Evolutionary conservation across 2,888 invertebrate genomes (phyloP).

Genomic region (Spodoptera exigua): DNA sequence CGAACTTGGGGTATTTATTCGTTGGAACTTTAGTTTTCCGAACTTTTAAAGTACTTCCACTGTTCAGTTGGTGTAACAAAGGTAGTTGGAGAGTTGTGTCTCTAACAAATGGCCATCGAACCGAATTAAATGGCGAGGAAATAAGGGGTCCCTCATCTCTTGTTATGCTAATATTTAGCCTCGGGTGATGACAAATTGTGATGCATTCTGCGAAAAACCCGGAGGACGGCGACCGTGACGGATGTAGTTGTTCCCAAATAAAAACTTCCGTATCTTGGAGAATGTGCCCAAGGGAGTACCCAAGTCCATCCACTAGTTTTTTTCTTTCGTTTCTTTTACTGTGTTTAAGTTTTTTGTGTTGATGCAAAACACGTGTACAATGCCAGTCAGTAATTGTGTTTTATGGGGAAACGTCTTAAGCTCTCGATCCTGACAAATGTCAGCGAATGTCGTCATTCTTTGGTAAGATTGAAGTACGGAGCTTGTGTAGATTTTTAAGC

Average conservation of each 20-base stretch:
- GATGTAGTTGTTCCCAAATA: slow-evolving; percentile 44
- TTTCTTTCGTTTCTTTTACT: slow-evolving; percentile 13
- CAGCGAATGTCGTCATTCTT: slow-evolving; percentile 28
- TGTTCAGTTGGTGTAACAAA: slow-evolving; percentile 71
- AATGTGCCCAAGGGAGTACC: slow-evolving; percentile 25
- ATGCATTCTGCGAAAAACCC: slow-evolving; percentile 63
- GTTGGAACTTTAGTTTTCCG: slow-evolving; percentile 62
- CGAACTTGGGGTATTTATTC: slow-evolving; percentile 70
- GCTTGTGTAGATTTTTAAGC: slow-evolving; percentile 36
- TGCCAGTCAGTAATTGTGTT: slow-evolving; percentile 46
- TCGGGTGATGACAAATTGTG: slow-evolving; percentile 70
- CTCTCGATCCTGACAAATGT: slow-evolving; percentile 49
- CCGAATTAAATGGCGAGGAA: slow-evolving; percentile 70
- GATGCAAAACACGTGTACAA: slow-evolving; percentile 49
- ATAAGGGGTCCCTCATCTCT: slow-evolving; percentile 63
- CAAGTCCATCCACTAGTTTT: slow-evolving; percentile 6
- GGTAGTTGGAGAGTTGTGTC: slow-evolving; percentile 67
- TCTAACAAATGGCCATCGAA: slow-evolving; percentile 68
- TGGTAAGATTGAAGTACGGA: slow-evolving; percentile 43
- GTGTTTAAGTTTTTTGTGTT: slow-evolving; percentile 43
- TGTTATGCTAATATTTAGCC: slow-evolving; percentile 73
- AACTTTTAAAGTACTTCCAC: slow-evolving; percentile 72
- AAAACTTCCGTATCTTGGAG: slow-evolving; percentile 51
- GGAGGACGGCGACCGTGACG: slow-evolving; percentile 36
- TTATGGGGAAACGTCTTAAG: slow-evolving; percentile 35